Evolutionary conservation across 2,888 invertebrate genomes (phyloP).

Genomic region (Eurytoma californica): DNA sequence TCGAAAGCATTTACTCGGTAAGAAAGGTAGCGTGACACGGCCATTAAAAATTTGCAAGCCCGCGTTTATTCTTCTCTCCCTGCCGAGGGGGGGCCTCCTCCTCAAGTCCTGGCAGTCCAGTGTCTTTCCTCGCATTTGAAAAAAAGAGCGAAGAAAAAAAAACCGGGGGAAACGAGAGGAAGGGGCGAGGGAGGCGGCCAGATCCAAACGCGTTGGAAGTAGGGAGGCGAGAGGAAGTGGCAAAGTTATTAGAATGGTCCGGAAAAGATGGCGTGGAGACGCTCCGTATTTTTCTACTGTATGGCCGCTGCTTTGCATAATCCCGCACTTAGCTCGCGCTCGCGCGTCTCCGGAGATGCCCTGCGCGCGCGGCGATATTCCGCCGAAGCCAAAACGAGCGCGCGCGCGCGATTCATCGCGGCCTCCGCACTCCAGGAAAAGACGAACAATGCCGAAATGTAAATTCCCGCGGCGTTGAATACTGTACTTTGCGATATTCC

Average conservation of each 20-base stretch:
- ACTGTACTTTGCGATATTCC: conserved; percentile 28
- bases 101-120: conserved; percentile 6
- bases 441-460: conserved; percentile 67
- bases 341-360: conserved; percentile 68
- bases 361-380: conserved; percentile 49
- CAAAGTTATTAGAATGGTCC: conserved; percentile 76
- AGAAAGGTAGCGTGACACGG: conserved; percentile 5
- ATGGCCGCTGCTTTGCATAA: conserved; percentile 76
- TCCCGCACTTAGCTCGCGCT: conserved; percentile 74
- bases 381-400: conserved; percentile 65
- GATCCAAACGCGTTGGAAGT: conserved; percentile 46
- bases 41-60: conserved; percentile 48
- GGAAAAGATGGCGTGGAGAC: conserved; percentile 76
- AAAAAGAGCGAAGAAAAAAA: background rate
- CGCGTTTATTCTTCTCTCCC: conserved; percentile 27
- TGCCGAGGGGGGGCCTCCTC: background rate
- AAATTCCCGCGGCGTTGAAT: conserved; percentile 43
- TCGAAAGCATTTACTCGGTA: conserved; percentile 37
- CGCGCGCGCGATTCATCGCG: conserved; percentile 63
- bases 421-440: conserved; percentile 62
- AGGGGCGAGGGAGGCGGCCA: background rate
- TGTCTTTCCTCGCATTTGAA: conserved; percentile 5
- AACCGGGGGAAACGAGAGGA: background rate
- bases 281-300: conserved; percentile 76
- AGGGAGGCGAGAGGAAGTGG: conserved; percentile 64